Evolutionary conservation across 2,888 invertebrate genomes (phyloP), one percentile per base, ranked within the genome.

Genomic region (Volucella zonaria): DNA sequence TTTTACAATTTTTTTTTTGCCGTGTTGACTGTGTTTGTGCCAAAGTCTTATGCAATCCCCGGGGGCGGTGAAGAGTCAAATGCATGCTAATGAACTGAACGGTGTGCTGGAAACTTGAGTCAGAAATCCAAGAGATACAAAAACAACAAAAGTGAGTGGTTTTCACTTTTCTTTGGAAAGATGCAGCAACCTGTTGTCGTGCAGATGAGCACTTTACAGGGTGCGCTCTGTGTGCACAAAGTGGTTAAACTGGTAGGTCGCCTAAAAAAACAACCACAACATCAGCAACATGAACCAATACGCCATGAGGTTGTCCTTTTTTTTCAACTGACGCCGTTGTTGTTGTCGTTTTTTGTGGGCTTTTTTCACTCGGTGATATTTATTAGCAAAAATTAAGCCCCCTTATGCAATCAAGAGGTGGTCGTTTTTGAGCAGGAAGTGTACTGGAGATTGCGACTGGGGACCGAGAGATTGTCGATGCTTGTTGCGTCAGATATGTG

Each of bases 101-200:
- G 61, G 61, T 61, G 66, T 23, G 70, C 14, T 64, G 54, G 80
- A 61, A 75, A 79, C 58, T 64, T 62, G 56, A 83, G 80, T 43
- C 78, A 62, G 49, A 49, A 61, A 67, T 54, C 31, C 56, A 61
- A 58, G 74, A 74, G 64, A 6, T 31, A 31, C 31, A 31, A 31
- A 31, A 6, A 31, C 31, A 31, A 31, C 74, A 71, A 49, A 77
- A 76, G 85, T 81, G 67, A 81, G 51, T 67, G 81, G 81, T 77
- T 85, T 82, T 85, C 85, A 85, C 81, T 85, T 85, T 85, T 81
- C 62, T 45, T 45, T 43, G 61, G n/a, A 15, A 68, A 81, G 81
- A 85, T 81, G 71, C 67, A 23, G 4, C 23, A 81, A 77, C 81
- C 81, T 85, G 81, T 15, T 74, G 52, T 42, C 10, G 47, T 15